Evolutionary conservation across 2,888 invertebrate species (phyloP), one percentile per base, ranked within the genome.

Genomic region (Aethes cnicana): DNA sequence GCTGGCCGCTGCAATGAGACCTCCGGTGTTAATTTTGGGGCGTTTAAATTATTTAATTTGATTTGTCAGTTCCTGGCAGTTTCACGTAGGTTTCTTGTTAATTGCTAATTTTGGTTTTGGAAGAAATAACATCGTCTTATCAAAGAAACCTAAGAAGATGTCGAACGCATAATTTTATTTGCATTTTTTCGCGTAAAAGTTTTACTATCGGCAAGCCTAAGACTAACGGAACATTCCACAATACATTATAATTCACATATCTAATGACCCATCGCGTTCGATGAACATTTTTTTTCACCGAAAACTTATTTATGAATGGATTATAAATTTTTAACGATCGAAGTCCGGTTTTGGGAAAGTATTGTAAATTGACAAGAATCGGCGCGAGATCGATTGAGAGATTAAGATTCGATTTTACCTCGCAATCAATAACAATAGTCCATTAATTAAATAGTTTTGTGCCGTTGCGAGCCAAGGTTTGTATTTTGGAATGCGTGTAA

Each of bases 151-250:
- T n/a, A n/a, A n/a, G n/a, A n/a, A n/a, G n/a, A n/a, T n/a, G n/a
- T n/a, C n/a, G n/a, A n/a, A n/a, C n/a, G n/a, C n/a, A n/a, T n/a
- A n/a, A n/a, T n/a, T n/a, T n/a, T n/a, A n/a, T n/a, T n/a, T n/a
- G n/a, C n/a, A 14, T 37, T 21, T 37, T 50, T 50, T 35, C 1
- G 36, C 36, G 28, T 30, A 17, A 20, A 9, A 30, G 11, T 39
- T 44, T 52, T 54, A 52, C 53, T 54, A 53, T 33, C 23, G 41
- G 23, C 47, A 49, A 49, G 48, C n/a, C 39, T 36, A 14, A 43
- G 33, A 32, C 37, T 58, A 63, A 62, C 63, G 63, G 59, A 55
- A 48, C 41, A 39, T 16, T 20, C 32, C 39, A 61, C 61, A 59
- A 57, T 57, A 48, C 52, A 53, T 55, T 52, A 48, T 53, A 53